phyloP scores from a whole-genome alignment of 1,140 invertebrate genomes.

The Papilio machaon region DNA sequence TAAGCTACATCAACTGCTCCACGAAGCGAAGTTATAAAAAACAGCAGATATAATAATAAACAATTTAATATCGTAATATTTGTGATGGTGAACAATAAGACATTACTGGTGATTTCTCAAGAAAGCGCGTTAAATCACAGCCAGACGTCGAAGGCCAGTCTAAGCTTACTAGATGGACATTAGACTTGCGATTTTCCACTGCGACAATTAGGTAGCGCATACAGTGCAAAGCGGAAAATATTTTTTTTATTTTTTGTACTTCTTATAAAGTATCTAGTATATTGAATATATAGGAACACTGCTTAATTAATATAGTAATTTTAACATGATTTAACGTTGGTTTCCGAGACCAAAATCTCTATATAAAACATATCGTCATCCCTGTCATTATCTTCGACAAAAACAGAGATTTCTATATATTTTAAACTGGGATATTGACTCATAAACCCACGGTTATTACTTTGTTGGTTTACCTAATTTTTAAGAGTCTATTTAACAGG shows the following conservation, averaged over 20 bases:
- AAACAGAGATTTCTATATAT: too few species aligned
- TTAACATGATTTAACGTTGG: too few species aligned
- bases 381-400: too few species aligned
- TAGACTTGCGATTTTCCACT: constrained; percentile 21
- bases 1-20: neutral
- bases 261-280: neutral
- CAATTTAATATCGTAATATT: neutral
- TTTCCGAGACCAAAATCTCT: too few species aligned
- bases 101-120: constrained; percentile 23
- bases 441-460: neutral
- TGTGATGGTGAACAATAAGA: constrained; percentile 19
- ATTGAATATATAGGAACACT: neutral
- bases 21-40: neutral
- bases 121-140: constrained; percentile 31
- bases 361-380: too few species aligned
- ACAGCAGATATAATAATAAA: neutral
- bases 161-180: constrained; percentile 17
- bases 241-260: neutral
- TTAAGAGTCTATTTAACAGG: too few species aligned
- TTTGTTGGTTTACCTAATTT: neutral
- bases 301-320: neutral
- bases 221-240: neutral
- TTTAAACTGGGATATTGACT: too few species aligned
- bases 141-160: neutral
- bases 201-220: constrained; percentile 1